These are phyloP conservation scores for Sylvilagus bachmani DNA, from an alignment of 2,113 vertebrate species.

Conservation along the genomic window DNA sequence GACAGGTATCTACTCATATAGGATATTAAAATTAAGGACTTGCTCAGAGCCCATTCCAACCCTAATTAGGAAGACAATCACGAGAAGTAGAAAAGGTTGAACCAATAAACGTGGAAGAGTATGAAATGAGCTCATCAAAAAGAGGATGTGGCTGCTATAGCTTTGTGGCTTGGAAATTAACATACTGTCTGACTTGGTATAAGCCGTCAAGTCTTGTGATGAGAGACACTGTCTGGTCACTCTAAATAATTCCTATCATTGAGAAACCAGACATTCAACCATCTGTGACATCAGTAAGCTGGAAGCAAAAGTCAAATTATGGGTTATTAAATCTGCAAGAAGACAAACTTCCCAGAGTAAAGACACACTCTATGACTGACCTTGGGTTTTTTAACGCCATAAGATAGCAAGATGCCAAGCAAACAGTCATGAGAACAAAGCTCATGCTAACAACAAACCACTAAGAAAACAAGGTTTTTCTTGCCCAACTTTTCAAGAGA, in stretches of 20 bases:
- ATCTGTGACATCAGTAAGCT: conserved; percentile 28
- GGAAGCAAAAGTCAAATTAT: conserved; percentile 13
- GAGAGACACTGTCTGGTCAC: background rate
- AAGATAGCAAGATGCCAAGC: background rate
- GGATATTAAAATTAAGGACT: background rate
- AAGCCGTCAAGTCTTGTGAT: conserved; percentile 31
- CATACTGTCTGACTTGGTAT: background rate
- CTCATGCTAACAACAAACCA: background rate
- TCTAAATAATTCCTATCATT: conserved; percentile 14
- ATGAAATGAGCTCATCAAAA: background rate
- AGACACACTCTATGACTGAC: background rate
- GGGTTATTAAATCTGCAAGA: background rate
- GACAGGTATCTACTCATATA: background rate
- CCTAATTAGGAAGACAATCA: background rate
- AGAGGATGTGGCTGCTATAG: background rate
- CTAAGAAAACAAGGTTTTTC: background rate
- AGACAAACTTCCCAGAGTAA: conserved; percentile 34
- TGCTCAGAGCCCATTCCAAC: background rate
- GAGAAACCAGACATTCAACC: conserved; percentile 28
- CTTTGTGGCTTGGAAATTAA: conserved; percentile 37
- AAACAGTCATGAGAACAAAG: background rate
- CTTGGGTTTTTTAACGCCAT: background rate
- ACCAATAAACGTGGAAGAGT: background rate
- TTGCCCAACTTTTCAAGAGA: background rate
- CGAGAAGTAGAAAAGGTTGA: background rate